A percentile compares a stretch with the other conserved stretches of the same genome.
These are phyloP conservation scores for Glaucopsyche alexis DNA, from an alignment of 2,888 invertebrate species.

Conservation along the genomic window DNA sequence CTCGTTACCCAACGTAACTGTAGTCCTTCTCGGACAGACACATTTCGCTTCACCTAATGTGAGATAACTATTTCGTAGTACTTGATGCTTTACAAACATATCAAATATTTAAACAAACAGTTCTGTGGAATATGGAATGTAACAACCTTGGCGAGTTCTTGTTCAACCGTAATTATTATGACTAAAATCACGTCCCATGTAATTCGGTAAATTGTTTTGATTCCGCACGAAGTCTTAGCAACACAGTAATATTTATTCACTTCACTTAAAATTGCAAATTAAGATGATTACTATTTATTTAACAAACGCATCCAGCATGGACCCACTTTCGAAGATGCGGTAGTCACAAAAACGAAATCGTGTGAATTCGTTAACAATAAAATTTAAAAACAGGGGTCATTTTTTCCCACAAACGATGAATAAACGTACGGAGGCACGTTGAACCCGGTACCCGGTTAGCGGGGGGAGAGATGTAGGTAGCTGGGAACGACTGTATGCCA, in stretches of 20 bases:
- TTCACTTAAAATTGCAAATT: slow-evolving; percentile 10
- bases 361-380: slow-evolving; percentile 79
- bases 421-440: slow-evolving; percentile 79
- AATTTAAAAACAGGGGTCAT: slow-evolving; percentile 76
- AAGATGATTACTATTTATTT: slow-evolving; percentile 1
- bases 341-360: slow-evolving; percentile 62
- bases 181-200: not conserved
- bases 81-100: slow-evolving; percentile 69
- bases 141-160: slow-evolving; percentile 60
- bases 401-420: slow-evolving; percentile 80
- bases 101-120: slow-evolving; percentile 68
- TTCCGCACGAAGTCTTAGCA: not conserved
- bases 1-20: slow-evolving; percentile 55
- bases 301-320: slow-evolving; percentile 14
- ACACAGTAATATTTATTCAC: slow-evolving; percentile 9
- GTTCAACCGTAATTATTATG: slow-evolving; percentile 29
- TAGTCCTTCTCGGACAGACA: slow-evolving; percentile 60
- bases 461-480: slow-evolving; percentile 75
- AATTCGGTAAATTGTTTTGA: slow-evolving; percentile 6
- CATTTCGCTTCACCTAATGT: slow-evolving; percentile 60
- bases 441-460: slow-evolving; percentile 76
- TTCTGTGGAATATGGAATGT: slow-evolving; percentile 52
- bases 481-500: slow-evolving; percentile 78
- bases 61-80: slow-evolving; percentile 71
- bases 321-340: slow-evolving; percentile 59